Evolutionary conservation across 2,888 invertebrate genomes (phyloP).

Genomic region (Spodoptera picta): DNA sequence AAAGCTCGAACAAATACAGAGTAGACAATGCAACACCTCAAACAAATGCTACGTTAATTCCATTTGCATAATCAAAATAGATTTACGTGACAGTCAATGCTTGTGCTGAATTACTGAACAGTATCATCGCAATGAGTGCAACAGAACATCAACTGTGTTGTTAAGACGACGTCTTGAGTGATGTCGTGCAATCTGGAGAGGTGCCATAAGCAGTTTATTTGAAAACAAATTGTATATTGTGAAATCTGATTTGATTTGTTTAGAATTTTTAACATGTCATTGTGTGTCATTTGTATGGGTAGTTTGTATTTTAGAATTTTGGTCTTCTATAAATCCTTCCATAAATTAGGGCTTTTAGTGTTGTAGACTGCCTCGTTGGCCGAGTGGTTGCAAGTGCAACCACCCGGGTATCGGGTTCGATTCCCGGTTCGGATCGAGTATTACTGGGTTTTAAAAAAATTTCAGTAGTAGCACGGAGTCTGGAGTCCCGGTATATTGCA

Average conservation of each 20-base stretch:
- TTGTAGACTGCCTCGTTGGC: no score
- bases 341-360: no score
- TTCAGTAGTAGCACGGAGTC: no score
- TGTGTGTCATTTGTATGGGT: no score
- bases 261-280: no score
- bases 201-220: slow-evolving; percentile 21
- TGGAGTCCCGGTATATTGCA: no score
- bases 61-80: slow-evolving; percentile 31
- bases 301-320: no score
- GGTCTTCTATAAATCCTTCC: no score
- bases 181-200: slow-evolving; percentile 15
- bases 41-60: slow-evolving; percentile 12
- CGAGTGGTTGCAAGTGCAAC: no score
- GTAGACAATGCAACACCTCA: slow-evolving; percentile 6
- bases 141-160: slow-evolving; percentile 28
- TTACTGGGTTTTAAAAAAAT: no score
- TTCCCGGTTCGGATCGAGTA: no score
- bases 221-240: slow-evolving; percentile 11
- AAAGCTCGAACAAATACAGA: not conserved
- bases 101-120: slow-evolving; percentile 15
- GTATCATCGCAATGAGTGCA: slow-evolving; percentile 19
- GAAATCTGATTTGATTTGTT: slow-evolving; percentile 25
- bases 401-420: no score
- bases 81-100: slow-evolving; percentile 28
- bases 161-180: slow-evolving; percentile 35